Conservation (phyloP, 2,113 vertebrate species). For the Cryptomyrus ogoouensis region DNA sequence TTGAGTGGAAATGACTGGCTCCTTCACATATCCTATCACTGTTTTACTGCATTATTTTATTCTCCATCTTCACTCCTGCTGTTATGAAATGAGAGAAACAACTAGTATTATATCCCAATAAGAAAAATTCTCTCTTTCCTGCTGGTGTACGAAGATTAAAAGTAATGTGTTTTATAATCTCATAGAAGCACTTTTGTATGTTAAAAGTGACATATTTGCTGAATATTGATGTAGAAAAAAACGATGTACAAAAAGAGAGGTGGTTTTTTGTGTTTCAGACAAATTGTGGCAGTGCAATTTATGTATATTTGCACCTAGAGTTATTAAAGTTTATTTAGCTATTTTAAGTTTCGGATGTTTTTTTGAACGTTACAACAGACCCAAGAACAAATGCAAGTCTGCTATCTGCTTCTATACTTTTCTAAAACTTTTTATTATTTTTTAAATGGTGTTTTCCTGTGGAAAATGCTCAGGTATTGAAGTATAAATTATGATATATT, state of each 20-base stretch:
- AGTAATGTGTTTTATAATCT: slow-evolving; percentile 83
- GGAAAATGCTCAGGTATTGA: neutral
- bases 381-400: neutral
- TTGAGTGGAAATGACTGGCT: neutral
- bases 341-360: slow-evolving; percentile 69
- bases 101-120: neutral
- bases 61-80: neutral
- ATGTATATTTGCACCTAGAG: slow-evolving; percentile 99
- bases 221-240: slow-evolving; percentile 70
- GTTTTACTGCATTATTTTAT: neutral
- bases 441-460: neutral
- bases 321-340: slow-evolving; percentile 99
- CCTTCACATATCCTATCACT: neutral
- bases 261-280: slow-evolving; percentile 75
- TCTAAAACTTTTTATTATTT: neutral
- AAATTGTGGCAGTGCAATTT: slow-evolving; percentile 92
- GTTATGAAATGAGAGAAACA: neutral
- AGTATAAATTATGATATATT: neutral
- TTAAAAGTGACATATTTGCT: slow-evolving; percentile 79
- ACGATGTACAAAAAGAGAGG: slow-evolving; percentile 90
- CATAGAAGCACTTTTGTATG: slow-evolving; percentile 94
- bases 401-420: neutral
- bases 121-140: neutral
- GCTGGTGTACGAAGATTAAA: slow-evolving; percentile 12
- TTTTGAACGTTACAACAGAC: neutral